These are phyloP conservation scores for Ageneiosus marmoratus DNA, from an alignment of 2,113 vertebrate species.

Conservation along the genomic window DNA sequence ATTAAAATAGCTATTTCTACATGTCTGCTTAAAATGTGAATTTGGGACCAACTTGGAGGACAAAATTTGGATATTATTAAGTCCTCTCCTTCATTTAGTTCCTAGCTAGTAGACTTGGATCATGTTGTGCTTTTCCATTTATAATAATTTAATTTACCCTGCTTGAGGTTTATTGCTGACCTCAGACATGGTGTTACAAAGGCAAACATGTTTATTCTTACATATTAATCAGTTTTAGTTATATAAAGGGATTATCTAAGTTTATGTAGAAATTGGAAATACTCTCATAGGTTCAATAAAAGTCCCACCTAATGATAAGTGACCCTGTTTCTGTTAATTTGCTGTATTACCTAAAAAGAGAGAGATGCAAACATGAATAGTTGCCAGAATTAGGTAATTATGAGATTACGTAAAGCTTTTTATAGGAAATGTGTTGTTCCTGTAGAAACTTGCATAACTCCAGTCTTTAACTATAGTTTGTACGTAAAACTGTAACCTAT, in stretches of 20 bases:
- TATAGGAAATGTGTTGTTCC: neutral
- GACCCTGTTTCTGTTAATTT: neutral
- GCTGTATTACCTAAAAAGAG: neutral
- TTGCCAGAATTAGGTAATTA: neutral
- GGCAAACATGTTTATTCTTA: neutral
- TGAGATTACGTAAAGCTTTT: neutral
- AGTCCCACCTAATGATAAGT: neutral
- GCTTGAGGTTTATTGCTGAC: neutral
- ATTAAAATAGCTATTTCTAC: neutral
- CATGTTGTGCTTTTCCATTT: neutral
- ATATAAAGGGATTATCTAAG: neutral
- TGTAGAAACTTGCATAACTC: neutral
- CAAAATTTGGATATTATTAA: neutral
- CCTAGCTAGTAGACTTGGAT: neutral
- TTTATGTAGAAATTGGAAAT: neutral
- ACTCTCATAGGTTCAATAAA: neutral
- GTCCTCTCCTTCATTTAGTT: constrained; percentile 27
- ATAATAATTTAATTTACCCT: neutral
- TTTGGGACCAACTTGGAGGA: neutral
- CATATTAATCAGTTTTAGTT: neutral
- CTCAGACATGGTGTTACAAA: neutral
- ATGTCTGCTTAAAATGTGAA: neutral
- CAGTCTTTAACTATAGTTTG: neutral
- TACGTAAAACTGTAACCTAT: neutral
- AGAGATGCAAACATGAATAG: neutral